These are phyloP conservation scores for Cossypha caffra DNA, from an alignment of 2,797 vertebrate genomes.

Conservation along the genomic window DNA sequence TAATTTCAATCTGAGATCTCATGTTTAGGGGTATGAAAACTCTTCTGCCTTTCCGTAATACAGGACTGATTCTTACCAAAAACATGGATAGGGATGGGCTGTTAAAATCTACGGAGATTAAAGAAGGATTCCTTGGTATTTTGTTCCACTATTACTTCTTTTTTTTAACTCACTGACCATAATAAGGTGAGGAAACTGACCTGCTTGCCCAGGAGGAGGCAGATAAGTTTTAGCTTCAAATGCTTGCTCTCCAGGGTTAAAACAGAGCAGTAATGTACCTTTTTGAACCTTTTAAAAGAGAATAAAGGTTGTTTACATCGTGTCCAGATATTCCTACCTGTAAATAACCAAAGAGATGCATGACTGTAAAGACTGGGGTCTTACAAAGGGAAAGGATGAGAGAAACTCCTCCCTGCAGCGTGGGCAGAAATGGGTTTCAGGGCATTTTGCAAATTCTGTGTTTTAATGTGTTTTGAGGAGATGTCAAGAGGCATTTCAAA, in stretches of 20 bases:
- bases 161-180: background rate
- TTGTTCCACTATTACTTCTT: background rate
- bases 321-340: background rate
- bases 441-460: background rate
- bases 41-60: background rate
- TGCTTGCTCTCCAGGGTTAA: background rate
- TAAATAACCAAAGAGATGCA: background rate
- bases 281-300: background rate
- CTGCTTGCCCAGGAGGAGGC: background rate
- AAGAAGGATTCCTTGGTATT: background rate
- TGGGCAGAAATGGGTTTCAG: background rate
- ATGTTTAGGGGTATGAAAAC: background rate
- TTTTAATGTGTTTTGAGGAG: background rate
- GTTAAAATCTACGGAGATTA: background rate
- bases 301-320: background rate
- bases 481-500: accelerated
- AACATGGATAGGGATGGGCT: background rate
- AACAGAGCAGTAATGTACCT: background rate
- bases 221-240: background rate
- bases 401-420: background rate
- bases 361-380: background rate
- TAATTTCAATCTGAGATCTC: background rate
- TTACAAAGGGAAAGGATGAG: background rate
- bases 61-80: background rate
- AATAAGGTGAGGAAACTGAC: background rate